Percentiles rank a stretch among this genome's conserved stretches.
phyloP scores from a whole-genome alignment of 2,113 vertebrate species.

The Rhinolophus sinicus region DNA sequence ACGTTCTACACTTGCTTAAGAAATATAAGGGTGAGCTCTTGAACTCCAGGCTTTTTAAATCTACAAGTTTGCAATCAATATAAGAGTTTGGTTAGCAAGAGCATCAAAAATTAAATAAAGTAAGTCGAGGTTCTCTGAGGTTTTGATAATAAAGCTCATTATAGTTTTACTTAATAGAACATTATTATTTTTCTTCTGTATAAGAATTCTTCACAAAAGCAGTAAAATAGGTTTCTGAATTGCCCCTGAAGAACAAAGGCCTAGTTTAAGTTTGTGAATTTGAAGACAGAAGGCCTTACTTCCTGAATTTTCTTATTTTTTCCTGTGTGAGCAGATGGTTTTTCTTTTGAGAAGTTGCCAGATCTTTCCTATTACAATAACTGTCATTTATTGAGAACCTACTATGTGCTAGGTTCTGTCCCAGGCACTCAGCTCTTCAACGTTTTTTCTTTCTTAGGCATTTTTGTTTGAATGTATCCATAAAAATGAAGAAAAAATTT shows the following conservation, averaged over 20 bases:
- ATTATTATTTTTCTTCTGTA: conserved; percentile 39
- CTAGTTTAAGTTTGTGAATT: conserved; percentile 67
- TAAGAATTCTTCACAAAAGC: conserved; percentile 39
- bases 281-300: conserved; percentile 70
- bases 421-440: neutral
- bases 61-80: conserved; percentile 29
- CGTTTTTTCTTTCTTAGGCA: neutral
- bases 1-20: conserved; percentile 45
- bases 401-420: conserved; percentile 56
- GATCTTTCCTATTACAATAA: conserved; percentile 63
- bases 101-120: conserved; percentile 34
- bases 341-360: conserved; percentile 79
- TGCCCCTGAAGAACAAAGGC: conserved; percentile 73
- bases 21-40: conserved; percentile 34
- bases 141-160: neutral
- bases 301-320: conserved; percentile 76
- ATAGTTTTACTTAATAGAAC: neutral
- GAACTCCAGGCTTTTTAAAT: conserved; percentile 12
- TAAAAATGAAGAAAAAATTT: conserved; percentile 81
- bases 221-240: conserved; percentile 39
- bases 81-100: neutral
- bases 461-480: conserved; percentile 79
- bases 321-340: conserved; percentile 70
- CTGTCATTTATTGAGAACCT: conserved; percentile 63
- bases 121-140: neutral